A percentile compares a stretch with the other conserved stretches of the same genome.
Conservation (phyloP, 2,797 vertebrate species). For the Remorina albescens region DNA sequence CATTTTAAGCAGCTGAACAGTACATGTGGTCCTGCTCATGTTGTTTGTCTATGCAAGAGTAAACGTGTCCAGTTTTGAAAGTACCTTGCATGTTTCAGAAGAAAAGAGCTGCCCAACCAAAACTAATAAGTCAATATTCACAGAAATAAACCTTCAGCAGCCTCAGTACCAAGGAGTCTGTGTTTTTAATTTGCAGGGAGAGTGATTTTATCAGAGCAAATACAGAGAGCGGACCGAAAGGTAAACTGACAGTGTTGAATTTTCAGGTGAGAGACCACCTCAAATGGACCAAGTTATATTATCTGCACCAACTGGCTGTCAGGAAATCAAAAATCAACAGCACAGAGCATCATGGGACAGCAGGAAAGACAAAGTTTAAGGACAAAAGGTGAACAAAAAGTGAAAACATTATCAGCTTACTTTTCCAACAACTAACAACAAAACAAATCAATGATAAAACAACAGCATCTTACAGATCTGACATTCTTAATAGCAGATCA, state of each 20-base stretch:
- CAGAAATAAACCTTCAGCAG: slow-evolving; percentile 18
- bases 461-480: no score
- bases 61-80: slow-evolving; percentile 34
- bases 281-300: slow-evolving; percentile 1
- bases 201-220: slow-evolving; percentile 66
- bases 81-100: slow-evolving; percentile 44
- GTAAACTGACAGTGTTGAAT: slow-evolving; percentile 42
- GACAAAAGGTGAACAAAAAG: no score
- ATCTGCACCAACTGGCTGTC: slow-evolving; percentile 24
- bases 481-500: no score
- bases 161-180: slow-evolving; percentile 19
- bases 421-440: no score
- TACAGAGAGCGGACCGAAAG: slow-evolving; percentile 18
- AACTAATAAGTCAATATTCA: slow-evolving; percentile 70
- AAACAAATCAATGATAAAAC: no score
- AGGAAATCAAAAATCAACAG: slow-evolving; percentile 49
- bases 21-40: background rate
- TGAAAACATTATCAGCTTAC: no score
- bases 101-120: slow-evolving; percentile 59
- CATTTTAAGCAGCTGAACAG: background rate
- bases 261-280: slow-evolving; percentile 19
- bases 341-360: slow-evolving; percentile 24
- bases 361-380: background rate
- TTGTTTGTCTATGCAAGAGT: slow-evolving; percentile 16
- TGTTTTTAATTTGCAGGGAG: slow-evolving; percentile 52